phyloP scores from a whole-genome alignment of 1,140 invertebrate species.

The Drosophila biarmipes region DNA sequence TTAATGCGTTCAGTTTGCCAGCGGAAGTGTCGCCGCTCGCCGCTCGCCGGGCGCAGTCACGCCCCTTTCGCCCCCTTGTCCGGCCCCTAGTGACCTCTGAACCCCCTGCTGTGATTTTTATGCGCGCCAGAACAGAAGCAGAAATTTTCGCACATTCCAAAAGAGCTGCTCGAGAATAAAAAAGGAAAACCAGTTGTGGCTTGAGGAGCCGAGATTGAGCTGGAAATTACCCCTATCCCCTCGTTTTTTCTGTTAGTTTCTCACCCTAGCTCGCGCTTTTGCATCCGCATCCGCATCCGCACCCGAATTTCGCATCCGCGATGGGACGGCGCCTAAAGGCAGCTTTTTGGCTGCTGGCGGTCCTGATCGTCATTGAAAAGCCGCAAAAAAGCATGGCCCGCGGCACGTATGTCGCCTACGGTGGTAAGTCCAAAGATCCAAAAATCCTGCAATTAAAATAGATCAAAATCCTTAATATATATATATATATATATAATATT shows the following conservation, averaged over 20 bases:
- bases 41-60: constrained; percentile 49
- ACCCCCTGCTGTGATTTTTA: constrained; percentile 67
- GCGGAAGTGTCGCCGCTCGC: constrained; percentile 69
- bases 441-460: not conserved
- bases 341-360: constrained; percentile 65
- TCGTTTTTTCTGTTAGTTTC: not conserved
- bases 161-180: constrained; percentile 24
- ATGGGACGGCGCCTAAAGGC: constrained; percentile 64
- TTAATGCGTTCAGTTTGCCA: constrained; percentile 68
- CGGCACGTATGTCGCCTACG: constrained; percentile 37
- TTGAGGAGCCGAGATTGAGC: constrained; percentile 17
- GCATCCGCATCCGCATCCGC: constrained; percentile 23
- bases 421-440: constrained; percentile 48
- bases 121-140: constrained; percentile 50
- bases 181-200: not conserved
- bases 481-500: too few relatives aligned
- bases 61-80: not conserved
- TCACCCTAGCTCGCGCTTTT: constrained; percentile 18
- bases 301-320: constrained; percentile 21
- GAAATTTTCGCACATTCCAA: constrained; percentile 20
- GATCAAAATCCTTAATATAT: not conserved
- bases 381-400: constrained; percentile 25
- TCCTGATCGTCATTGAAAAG: constrained; percentile 45
- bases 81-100: not conserved
- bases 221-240: not conserved